Conservation (phyloP, 2,113 vertebrate genomes). For the Scatophagus argus region DNA sequence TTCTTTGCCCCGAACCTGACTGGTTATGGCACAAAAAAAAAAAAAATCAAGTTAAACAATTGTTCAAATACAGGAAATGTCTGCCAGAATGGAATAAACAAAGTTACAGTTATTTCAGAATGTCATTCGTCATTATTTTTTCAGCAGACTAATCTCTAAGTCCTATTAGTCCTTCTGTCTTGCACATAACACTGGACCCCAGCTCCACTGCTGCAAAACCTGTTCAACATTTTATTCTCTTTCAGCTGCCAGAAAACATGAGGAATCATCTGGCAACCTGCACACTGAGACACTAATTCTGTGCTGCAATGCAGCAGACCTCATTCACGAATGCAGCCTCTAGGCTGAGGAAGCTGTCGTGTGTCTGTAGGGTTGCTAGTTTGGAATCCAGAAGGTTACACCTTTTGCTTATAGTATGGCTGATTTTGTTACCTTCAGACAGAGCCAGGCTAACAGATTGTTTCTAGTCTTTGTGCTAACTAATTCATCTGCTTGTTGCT, state of each 20-base stretch:
- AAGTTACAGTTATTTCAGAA: conserved; percentile 29
- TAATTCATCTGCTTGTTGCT: background rate
- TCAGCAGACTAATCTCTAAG: conserved; percentile 13
- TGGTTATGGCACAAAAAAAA: background rate
- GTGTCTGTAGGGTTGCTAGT: conserved; percentile 16
- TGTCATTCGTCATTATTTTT: conserved; percentile 34
- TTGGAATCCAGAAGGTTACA: conserved; percentile 3
- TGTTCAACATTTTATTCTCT: conserved; percentile 51
- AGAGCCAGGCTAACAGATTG: background rate
- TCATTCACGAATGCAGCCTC: conserved; percentile 9
- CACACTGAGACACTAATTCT: conserved; percentile 33
- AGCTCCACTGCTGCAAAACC: conserved; percentile 20
- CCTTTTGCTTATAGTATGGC: background rate
- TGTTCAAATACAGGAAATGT: conserved; percentile 1
- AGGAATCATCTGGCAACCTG: conserved; percentile 47
- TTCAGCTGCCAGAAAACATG: conserved; percentile 45
- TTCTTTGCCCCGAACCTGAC: too few species aligned
- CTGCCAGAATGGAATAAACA: conserved; percentile 11
- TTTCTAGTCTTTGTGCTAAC: background rate
- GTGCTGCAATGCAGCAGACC: conserved; percentile 64
- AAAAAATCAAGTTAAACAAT: conserved; percentile 4
- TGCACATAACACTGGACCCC: conserved; percentile 1
- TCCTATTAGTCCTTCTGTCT: conserved; percentile 25
- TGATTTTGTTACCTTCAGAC: background rate
- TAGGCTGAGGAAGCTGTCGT: conserved; percentile 2